Conservation (phyloP, 2,888 invertebrate genomes). For the Rugalucina vietnamica region DNA sequence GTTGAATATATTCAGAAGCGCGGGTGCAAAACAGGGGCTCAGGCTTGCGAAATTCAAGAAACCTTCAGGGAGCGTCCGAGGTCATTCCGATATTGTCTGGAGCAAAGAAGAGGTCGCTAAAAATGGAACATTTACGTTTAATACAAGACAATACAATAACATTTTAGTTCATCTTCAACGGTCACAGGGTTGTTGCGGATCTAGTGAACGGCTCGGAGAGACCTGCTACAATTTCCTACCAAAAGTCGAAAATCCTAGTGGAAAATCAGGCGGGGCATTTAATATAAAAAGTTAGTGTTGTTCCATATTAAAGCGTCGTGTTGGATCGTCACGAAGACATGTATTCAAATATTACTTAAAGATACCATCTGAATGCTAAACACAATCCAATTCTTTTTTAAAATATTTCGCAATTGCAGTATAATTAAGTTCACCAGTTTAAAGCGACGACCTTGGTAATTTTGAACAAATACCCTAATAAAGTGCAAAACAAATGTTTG, state of each 20-base stretch:
- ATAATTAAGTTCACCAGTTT: no score
- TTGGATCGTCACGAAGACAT: no score
- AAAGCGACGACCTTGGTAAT: no score
- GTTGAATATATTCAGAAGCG: conserved; percentile 47
- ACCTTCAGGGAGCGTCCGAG: background rate
- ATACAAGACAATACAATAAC: conserved; percentile 21
- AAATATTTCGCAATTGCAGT: no score
- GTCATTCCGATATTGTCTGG: background rate
- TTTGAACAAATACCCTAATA: no score
- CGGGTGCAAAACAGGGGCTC: background rate
- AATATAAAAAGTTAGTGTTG: no score
- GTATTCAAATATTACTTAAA: no score
- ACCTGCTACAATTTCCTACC: conserved; percentile 39
- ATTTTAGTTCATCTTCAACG: conserved; percentile 1
- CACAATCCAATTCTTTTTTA: no score
- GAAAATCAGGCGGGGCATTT: background rate
- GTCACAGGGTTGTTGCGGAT: conserved; percentile 24
- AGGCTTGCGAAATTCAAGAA: background rate
- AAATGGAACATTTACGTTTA: conserved; percentile 12
- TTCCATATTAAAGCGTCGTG: no score
- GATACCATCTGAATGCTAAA: no score
- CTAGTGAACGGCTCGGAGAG: conserved; percentile 5
- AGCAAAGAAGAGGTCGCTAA: background rate
- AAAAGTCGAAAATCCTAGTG: conserved; percentile 5
- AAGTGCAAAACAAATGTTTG: no score